Base-by-base conservation (phyloP, 1,140 invertebrate species). In the Grapholita molesta region DNA sequence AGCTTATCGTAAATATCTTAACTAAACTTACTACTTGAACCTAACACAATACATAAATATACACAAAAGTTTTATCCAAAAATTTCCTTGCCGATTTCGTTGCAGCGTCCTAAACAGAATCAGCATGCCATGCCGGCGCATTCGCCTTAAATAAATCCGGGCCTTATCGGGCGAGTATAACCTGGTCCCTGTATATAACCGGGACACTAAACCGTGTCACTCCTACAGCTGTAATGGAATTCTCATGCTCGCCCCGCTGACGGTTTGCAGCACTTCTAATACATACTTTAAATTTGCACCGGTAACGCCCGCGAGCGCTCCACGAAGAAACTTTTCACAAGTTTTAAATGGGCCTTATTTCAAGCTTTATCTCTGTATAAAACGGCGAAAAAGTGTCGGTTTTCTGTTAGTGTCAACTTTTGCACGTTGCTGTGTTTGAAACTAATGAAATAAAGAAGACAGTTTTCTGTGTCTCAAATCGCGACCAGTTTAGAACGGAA, bases 281-380 rank as follows among this genome's bases (percentile, higher is more conserved):
- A 86, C 84, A 85, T 82, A 87, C 84, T 87, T 87, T 83, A 87
- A 85, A 85, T 87, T 85, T 87, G 79, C 82, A 87, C 83, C 82
- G 80, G 78, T 79, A 80, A 78, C 78, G 71, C 71, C 80, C 76
- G 72, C 77, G 71, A 79, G 77, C 79, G 74, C 57, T 76, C 72
- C 70, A 71, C 74, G 71, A 78, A 76, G 78, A 80, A 84, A 85
- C 78, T 85, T 85, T 80, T 71, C 70, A 53, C 70, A 77, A 86
- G 75, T 82, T 82, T 78, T 79, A 80, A 84, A 82, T 77, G 81
- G 76, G 76, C 70, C 76, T 80, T 81, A 78, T 77, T 79, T 80
- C 71, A 73, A 74, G 76, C 70, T 76, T 77, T 73, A 72, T 70
- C 71, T 73, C 65, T 70, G 53, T 70, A 57, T 68, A 70, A 70